Conservation (phyloP, 2,888 invertebrate species). For the Parochlus steinenii region DNA sequence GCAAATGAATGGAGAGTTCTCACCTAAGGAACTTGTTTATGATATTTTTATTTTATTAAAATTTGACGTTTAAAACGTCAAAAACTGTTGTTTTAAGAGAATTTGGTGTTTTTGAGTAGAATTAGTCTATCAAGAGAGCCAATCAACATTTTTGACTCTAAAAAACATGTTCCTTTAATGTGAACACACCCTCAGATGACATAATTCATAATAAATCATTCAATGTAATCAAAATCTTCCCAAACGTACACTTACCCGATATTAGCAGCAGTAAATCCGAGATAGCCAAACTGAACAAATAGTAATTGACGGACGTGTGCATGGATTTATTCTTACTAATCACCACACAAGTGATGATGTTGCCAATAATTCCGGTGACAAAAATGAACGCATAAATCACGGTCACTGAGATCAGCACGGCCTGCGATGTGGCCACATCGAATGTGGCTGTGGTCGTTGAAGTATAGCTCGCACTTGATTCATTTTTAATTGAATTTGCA, state of each 20-base stretch:
- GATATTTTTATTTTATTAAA: too few species aligned
- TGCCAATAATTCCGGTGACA: conserved; percentile 52
- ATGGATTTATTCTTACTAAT: conserved; percentile 55
- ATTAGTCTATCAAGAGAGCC: too few species aligned
- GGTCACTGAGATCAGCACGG: conserved; percentile 45
- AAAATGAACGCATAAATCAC: conserved; percentile 50
- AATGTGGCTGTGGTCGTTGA: conserved; percentile 1
- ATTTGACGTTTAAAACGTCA: too few species aligned
- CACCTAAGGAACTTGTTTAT: too few species aligned
- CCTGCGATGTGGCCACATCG: conserved; percentile 14
- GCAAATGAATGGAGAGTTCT: too few species aligned
- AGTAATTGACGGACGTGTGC: conserved; percentile 56
- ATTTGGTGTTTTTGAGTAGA: too few species aligned
- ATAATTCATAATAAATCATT: too few species aligned
- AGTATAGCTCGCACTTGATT: too few species aligned
- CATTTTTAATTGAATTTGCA: too few species aligned
- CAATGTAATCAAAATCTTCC: too few species aligned
- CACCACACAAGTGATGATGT: conserved; percentile 58
- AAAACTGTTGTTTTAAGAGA: too few species aligned
- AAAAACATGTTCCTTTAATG: not conserved
- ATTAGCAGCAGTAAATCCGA: conserved; percentile 56
- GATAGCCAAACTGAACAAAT: conserved; percentile 58
- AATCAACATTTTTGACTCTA: not conserved
- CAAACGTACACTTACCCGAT: conserved; percentile 56
- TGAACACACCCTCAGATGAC: too few species aligned